These are phyloP conservation scores for Drosophila testacea DNA, from an alignment of 2,888 invertebrate species.

Conservation along the genomic window DNA sequence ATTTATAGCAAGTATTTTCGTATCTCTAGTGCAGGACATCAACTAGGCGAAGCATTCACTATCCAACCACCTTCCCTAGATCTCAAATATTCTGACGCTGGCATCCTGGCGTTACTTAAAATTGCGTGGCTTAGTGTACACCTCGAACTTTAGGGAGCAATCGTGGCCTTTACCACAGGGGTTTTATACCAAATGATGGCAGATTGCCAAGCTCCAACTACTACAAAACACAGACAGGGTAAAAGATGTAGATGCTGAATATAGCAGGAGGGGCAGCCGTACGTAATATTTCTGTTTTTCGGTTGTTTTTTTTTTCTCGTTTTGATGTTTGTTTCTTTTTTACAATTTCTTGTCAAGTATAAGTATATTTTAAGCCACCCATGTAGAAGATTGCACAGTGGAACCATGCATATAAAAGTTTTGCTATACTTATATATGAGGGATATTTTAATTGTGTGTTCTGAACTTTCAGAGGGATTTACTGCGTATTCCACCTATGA, in stretches of 20 bases:
- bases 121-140: constrained; percentile 68
- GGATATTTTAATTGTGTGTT: no score
- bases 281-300: constrained; percentile 44
- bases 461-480: no score
- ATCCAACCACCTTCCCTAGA: constrained; percentile 2
- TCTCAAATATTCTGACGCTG: not conserved
- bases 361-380: constrained; percentile 64
- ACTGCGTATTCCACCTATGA: no score
- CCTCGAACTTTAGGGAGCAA: constrained; percentile 75
- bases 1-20: constrained; percentile 51
- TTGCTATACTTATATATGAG: no score
- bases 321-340: constrained; percentile 48
- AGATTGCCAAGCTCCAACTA: constrained; percentile 77
- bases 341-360: constrained; percentile 68
- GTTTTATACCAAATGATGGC: constrained; percentile 79
- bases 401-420: not conserved
- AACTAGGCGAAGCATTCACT: constrained; percentile 49
- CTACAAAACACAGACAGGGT: constrained; percentile 36
- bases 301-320: constrained; percentile 51
- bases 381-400: constrained; percentile 56
- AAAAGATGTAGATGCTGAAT: constrained; percentile 9
- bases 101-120: constrained; percentile 46
- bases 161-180: constrained; percentile 72
- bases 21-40: constrained; percentile 32
- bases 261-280: constrained; percentile 26